Percentiles rank a stretch among this genome's conserved stretches.
Conservation (phyloP, 1,140 invertebrate genomes). For the Procambarus clarkii region DNA sequence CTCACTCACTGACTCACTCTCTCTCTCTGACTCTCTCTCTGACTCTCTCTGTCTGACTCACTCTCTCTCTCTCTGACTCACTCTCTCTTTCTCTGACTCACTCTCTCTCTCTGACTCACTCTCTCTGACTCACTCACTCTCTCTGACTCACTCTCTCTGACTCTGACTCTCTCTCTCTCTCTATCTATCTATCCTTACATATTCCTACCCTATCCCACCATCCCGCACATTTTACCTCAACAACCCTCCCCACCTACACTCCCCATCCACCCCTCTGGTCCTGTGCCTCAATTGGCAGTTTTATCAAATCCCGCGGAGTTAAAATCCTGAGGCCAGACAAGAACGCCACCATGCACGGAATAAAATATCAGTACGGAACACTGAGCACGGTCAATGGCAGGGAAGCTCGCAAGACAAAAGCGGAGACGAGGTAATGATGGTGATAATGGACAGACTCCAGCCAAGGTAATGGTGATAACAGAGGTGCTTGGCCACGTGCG, state of each 20-base stretch:
- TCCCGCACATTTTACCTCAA: too few relatives aligned
- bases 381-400: neutral
- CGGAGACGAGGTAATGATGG: neutral
- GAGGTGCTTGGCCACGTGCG: neutral
- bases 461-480: neutral
- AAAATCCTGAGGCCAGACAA: slow-evolving; percentile 4
- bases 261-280: neutral
- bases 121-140: neutral
- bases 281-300: slow-evolving; percentile 7
- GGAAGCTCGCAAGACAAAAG: neutral
- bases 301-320: slow-evolving; percentile 8
- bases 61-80: neutral
- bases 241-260: too few relatives aligned
- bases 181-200: too few relatives aligned
- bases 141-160: too few relatives aligned
- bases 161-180: too few relatives aligned
- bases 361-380: slow-evolving; percentile 6
- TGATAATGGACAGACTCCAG: neutral
- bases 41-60: too few relatives aligned
- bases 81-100: neutral
- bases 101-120: neutral
- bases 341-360: neutral
- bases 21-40: too few relatives aligned
- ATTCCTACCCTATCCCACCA: too few relatives aligned
- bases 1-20: too few relatives aligned